Percentiles rank a stretch among this genome's conserved stretches.
Conservation (phyloP, 1,140 invertebrate genomes). For the Neodiprion pinetum region DNA sequence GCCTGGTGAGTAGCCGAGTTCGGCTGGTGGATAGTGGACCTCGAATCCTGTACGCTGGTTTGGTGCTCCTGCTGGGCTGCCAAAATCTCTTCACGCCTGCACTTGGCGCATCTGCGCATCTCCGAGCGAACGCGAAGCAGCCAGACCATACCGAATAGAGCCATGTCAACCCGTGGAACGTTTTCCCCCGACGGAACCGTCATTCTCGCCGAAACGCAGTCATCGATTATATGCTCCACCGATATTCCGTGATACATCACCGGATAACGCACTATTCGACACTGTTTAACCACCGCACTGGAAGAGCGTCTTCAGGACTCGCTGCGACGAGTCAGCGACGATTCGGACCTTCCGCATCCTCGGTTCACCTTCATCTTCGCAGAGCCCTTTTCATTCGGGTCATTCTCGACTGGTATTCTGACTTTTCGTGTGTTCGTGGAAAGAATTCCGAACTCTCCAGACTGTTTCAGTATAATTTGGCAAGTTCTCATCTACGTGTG, state of each 20-base stretch:
- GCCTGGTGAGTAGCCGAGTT: not conserved
- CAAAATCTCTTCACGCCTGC: slow-evolving; percentile 66
- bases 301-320: not conserved
- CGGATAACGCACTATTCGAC: slow-evolving; percentile 22
- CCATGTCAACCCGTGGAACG: slow-evolving; percentile 67
- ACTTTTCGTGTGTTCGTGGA: too few relatives aligned
- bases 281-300: not conserved
- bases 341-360: too few relatives aligned
- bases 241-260: slow-evolving; percentile 55
- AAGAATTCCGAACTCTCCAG: too few relatives aligned
- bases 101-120: slow-evolving; percentile 75
- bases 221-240: slow-evolving; percentile 49
- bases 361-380: too few relatives aligned
- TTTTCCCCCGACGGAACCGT: slow-evolving; percentile 51
- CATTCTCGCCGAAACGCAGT: slow-evolving; percentile 56
- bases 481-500: too few relatives aligned
- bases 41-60: not conserved
- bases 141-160: slow-evolving; percentile 86
- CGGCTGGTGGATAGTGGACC: not conserved
- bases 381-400: too few relatives aligned
- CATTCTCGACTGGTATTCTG: too few relatives aligned
- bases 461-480: too few relatives aligned
- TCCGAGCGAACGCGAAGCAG: slow-evolving; percentile 77
- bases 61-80: slow-evolving; percentile 38
- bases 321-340: not conserved